These are phyloP conservation scores for Protaetia brevitarsis DNA, from an alignment of 1,140 invertebrate species.

Conservation along the genomic window DNA sequence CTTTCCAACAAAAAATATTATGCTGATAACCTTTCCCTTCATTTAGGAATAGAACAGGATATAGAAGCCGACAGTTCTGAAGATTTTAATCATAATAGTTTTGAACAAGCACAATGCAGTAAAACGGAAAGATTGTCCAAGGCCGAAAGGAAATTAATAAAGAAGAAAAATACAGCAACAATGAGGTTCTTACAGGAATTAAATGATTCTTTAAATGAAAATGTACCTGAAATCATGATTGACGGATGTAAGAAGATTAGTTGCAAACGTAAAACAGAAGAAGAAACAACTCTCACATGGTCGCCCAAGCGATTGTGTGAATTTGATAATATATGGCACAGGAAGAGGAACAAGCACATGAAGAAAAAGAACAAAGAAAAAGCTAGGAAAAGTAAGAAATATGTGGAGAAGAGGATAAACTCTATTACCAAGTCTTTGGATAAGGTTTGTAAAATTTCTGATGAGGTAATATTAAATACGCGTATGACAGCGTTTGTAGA, in stretches of 20 bases:
- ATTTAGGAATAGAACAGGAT: constrained; percentile 42
- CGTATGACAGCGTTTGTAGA: too few relatives aligned
- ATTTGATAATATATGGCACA: constrained; percentile 26
- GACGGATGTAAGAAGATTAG: constrained; percentile 30
- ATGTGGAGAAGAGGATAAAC: constrained; percentile 35
- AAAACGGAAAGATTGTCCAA: constrained; percentile 36
- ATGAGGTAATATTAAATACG: too few relatives aligned
- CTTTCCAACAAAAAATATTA: not conserved
- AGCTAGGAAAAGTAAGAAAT: constrained; percentile 30
- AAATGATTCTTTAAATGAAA: not conserved
- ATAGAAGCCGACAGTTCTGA: constrained; percentile 35
- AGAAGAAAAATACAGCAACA: constrained; percentile 32
- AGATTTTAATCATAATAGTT: constrained; percentile 38
- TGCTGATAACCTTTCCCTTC: not conserved
- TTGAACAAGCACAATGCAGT: constrained; percentile 37
- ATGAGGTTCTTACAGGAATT: constrained; percentile 33
- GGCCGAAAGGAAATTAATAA: constrained; percentile 39
- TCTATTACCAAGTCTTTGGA: constrained; percentile 39
- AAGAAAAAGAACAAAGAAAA: constrained; percentile 36
- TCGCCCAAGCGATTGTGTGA: not conserved
- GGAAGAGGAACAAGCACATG: constrained; percentile 18
- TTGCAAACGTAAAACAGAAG: constrained; percentile 29
- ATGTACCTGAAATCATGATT: constrained; percentile 3
- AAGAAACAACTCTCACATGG: not conserved
- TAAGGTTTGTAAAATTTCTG: constrained; percentile 41